Evolutionary conservation across 1,140 invertebrate genomes (phyloP).

Genomic region (Plectrocnemia conspersa): DNA sequence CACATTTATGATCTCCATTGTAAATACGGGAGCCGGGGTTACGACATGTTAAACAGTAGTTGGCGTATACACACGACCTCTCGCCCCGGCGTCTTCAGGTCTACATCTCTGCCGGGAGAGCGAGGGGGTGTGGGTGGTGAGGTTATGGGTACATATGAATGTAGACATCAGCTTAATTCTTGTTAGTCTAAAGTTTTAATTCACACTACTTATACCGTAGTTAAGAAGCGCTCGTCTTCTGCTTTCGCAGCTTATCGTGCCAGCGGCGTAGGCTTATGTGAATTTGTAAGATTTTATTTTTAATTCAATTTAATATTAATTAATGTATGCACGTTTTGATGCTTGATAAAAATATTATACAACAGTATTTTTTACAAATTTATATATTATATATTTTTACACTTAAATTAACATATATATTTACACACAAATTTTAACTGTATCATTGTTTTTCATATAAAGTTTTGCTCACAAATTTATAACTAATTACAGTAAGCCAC

Average conservation of each 20-base stretch:
- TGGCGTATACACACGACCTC: not conserved
- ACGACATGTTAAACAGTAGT: conserved; percentile 32
- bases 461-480: too few relatives aligned
- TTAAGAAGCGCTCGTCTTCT: conserved; percentile 16
- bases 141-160: conserved; percentile 26
- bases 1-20: conserved; percentile 30
- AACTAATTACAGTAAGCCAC: too few relatives aligned
- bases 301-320: too few relatives aligned
- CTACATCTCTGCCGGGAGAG: not conserved
- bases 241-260: conserved; percentile 8
- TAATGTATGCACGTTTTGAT: too few relatives aligned
- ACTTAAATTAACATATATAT: too few relatives aligned
- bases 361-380: too few relatives aligned
- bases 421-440: too few relatives aligned
- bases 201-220: conserved; percentile 43
- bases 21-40: conserved; percentile 30
- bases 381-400: too few relatives aligned
- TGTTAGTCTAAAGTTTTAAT: conserved; percentile 54
- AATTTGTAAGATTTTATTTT: too few relatives aligned
- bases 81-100: not conserved
- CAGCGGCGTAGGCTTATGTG: too few relatives aligned
- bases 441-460: too few relatives aligned
- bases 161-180: conserved; percentile 45
- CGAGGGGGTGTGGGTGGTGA: not conserved
- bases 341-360: too few relatives aligned